Percentiles rank a stretch among this genome's conserved stretches.
Evolutionary conservation across 23 tunicate species (phyloP).

Genomic region (Corella eumyota): DNA sequence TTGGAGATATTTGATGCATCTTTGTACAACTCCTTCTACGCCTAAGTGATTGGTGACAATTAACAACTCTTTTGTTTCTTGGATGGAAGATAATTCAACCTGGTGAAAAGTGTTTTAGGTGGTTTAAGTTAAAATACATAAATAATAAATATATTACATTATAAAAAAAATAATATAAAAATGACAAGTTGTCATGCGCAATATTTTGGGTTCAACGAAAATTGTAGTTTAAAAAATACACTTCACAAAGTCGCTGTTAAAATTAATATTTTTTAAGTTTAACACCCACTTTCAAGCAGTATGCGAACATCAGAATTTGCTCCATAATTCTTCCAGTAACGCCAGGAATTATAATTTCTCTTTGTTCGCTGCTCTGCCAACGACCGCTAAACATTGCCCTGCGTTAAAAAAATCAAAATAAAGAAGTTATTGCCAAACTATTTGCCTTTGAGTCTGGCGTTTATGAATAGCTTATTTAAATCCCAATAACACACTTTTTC

Average conservation of each 20-base stretch:
- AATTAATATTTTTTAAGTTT: neutral
- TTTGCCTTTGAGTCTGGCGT: too few relatives aligned
- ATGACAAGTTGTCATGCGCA: neutral
- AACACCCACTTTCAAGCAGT: slow-evolving; percentile 69
- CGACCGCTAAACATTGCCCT: slow-evolving; percentile 87
- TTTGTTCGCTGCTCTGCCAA: slow-evolving; percentile 46
- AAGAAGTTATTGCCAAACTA: too few relatives aligned
- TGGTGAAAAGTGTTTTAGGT: neutral
- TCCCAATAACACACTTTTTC: too few relatives aligned
- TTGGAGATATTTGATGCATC: slow-evolving; percentile 23
- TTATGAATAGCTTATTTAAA: too few relatives aligned
- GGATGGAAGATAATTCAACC: slow-evolving; percentile 16
- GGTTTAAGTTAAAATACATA: neutral
- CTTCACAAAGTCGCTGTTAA: neutral
- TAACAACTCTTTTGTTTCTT: slow-evolving; percentile 65
- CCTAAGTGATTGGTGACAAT: slow-evolving; percentile 73
- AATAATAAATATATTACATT: neutral
- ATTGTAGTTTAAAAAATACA: neutral
- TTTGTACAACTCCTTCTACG: slow-evolving; percentile 35
- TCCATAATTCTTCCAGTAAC: slow-evolving; percentile 30
- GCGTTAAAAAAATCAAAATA: too few relatives aligned
- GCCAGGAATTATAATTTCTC: slow-evolving; percentile 56
- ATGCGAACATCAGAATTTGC: slow-evolving; percentile 50
- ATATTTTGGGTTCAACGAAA: neutral
- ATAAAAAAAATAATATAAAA: neutral